A percentile compares a stretch with the other conserved stretches of the same genome.
Evolutionary conservation across 2,888 invertebrate species (phyloP).

Genomic region (Drosophila kanekoi): DNA sequence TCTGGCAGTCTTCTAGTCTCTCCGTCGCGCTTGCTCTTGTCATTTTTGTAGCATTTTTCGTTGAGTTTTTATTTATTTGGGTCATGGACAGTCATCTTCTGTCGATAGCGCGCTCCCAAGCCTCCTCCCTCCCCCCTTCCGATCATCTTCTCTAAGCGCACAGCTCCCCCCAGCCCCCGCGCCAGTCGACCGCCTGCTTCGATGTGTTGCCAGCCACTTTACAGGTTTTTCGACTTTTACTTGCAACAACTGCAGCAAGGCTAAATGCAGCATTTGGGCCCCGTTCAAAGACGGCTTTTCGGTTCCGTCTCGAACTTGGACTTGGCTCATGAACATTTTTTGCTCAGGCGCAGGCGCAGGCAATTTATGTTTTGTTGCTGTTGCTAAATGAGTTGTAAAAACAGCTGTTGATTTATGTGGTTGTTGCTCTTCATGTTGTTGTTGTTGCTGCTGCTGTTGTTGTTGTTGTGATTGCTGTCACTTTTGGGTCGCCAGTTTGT

Average conservation of each 20-base stretch:
- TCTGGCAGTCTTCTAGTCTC: background rate
- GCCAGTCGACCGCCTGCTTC: background rate
- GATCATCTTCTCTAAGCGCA: background rate
- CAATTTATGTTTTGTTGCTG: constrained; percentile 33
- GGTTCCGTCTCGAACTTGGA: constrained; percentile 52
- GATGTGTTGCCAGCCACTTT: constrained; percentile 15
- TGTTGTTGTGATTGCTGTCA: constrained; percentile 19
- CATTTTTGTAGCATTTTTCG: constrained; percentile 66
- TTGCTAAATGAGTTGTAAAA: constrained; percentile 58
- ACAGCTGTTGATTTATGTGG: constrained; percentile 57
- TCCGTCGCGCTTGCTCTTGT: constrained; percentile 18
- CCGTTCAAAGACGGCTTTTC: constrained; percentile 21
- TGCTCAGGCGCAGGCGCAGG: constrained; percentile 18
- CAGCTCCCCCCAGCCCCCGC: constrained; percentile 1
- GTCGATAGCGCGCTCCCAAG: constrained; percentile 8
- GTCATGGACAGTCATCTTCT: constrained; percentile 74
- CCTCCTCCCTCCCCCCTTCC: background rate
- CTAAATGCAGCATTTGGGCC: constrained; percentile 39
- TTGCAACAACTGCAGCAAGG: constrained; percentile 66
- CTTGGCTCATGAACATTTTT: constrained; percentile 37
- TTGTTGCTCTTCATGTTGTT: background rate
- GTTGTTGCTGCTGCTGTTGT: constrained; percentile 10
- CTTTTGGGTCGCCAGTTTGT: constrained; percentile 41
- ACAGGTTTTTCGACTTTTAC: constrained; percentile 79
- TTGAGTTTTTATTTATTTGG: constrained; percentile 68